Evolutionary conservation across 2,888 invertebrate species (phyloP).

Genomic region (Harpalus rubripes): DNA sequence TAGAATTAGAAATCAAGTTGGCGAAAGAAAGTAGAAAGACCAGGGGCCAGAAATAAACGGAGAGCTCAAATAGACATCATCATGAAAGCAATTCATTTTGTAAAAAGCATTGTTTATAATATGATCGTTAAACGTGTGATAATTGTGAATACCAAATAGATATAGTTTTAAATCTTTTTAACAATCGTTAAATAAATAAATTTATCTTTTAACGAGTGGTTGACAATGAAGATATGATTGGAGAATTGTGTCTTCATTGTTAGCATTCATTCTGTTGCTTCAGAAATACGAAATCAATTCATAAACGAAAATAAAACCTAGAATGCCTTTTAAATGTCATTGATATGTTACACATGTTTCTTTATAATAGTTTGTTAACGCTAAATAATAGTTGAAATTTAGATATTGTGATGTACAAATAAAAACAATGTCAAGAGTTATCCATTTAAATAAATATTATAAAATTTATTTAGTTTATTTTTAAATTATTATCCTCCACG

Average conservation of each 20-base stretch:
- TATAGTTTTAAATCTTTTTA: constrained; percentile 66
- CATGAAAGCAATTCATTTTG: constrained; percentile 66
- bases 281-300: constrained; percentile 59
- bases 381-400: constrained; percentile 64
- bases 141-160: constrained; percentile 67
- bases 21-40: not conserved
- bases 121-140: constrained; percentile 65
- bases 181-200: constrained; percentile 65
- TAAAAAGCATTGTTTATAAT: constrained; percentile 63
- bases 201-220: constrained; percentile 62
- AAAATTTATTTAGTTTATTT: constrained; percentile 28
- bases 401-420: constrained; percentile 68
- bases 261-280: constrained; percentile 64
- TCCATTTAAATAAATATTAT: constrained; percentile 64
- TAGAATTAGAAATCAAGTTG: constrained; percentile 28
- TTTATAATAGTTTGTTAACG: constrained; percentile 66
- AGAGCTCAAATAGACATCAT: constrained; percentile 59
- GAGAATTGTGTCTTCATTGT: constrained; percentile 18
- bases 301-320: constrained; percentile 66
- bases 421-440: constrained; percentile 67
- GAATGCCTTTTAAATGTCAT: constrained; percentile 67
- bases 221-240: constrained; percentile 5
- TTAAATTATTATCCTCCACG: too few relatives aligned
- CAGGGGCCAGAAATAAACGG: not conserved
- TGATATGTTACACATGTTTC: constrained; percentile 59